Conservation (phyloP, 2,797 vertebrate species). For the Protosalanx chinensis region DNA sequence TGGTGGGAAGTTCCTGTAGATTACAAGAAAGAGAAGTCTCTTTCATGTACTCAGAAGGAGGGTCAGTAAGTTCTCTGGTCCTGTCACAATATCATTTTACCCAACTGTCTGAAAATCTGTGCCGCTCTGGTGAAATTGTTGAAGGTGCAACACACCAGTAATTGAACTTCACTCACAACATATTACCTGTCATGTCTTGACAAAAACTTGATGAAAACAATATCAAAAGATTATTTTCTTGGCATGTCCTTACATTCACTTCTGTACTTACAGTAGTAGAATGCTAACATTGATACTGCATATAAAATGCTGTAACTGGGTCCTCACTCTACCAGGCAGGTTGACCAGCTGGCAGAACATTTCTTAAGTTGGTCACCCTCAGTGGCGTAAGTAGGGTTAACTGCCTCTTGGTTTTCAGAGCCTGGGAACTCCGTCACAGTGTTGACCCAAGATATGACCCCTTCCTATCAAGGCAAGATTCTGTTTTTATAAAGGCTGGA, state of each 20-base stretch:
- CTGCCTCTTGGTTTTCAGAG: constrained; percentile 53
- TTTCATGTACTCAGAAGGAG: neutral
- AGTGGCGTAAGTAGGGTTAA: constrained; percentile 52
- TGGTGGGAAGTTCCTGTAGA: neutral
- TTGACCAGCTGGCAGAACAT: constrained; percentile 15
- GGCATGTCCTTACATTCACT: too few species aligned
- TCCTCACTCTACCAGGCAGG: constrained; percentile 17
- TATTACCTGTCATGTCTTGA: neutral
- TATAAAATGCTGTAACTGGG: neutral
- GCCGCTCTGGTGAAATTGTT: neutral
- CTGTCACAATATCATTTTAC: neutral
- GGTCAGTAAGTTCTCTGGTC: neutral
- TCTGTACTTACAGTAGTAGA: too few species aligned
- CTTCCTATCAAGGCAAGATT: constrained; percentile 49
- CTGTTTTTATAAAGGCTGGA: constrained; percentile 56
- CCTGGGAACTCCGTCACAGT: constrained; percentile 66
- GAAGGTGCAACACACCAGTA: neutral
- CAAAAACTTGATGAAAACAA: neutral
- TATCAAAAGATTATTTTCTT: too few species aligned
- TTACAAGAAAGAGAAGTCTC: neutral
- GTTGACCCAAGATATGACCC: constrained; percentile 69
- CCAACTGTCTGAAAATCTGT: neutral
- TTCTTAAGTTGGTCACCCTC: constrained; percentile 15
- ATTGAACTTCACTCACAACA: neutral
- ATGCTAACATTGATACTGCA: neutral